Evolutionary conservation across 2,113 vertebrate genomes (phyloP).

Genomic region (Menura novaehollandiae): DNA sequence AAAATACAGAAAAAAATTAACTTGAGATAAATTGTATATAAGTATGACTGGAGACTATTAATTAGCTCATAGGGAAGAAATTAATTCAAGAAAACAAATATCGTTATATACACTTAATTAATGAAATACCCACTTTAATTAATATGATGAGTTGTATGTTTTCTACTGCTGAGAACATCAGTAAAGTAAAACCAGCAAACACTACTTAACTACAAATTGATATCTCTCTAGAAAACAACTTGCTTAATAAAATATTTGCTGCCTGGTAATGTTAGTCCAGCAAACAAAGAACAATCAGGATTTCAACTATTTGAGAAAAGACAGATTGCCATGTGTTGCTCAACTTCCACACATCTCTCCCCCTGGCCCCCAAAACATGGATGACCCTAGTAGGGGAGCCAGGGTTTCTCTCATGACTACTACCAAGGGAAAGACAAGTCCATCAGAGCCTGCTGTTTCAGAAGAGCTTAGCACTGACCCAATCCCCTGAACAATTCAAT

Average conservation of each 20-base stretch:
- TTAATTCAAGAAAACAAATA: neutral
- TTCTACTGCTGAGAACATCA: neutral
- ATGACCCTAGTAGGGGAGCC: neutral
- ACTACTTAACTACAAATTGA: neutral
- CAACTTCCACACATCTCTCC: neutral
- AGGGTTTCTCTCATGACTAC: neutral
- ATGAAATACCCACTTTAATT: neutral
- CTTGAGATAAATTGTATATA: neutral
- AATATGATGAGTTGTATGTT: neutral
- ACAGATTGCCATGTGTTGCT: neutral
- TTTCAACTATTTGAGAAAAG: neutral
- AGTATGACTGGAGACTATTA: neutral
- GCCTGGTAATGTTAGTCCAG: neutral
- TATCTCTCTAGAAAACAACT: neutral
- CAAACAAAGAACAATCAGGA: neutral
- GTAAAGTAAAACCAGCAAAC: neutral
- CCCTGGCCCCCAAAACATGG: neutral
- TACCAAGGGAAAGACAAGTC: rapidly evolving
- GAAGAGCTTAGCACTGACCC: neutral
- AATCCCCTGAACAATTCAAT: neutral
- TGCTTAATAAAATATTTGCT: neutral
- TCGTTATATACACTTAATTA: neutral
- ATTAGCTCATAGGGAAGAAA: neutral
- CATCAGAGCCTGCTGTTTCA: neutral
- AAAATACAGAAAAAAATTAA: neutral